Evolutionary conservation across 1,140 invertebrate species (phyloP).

Genomic region (Dufourea novaeangliae): DNA sequence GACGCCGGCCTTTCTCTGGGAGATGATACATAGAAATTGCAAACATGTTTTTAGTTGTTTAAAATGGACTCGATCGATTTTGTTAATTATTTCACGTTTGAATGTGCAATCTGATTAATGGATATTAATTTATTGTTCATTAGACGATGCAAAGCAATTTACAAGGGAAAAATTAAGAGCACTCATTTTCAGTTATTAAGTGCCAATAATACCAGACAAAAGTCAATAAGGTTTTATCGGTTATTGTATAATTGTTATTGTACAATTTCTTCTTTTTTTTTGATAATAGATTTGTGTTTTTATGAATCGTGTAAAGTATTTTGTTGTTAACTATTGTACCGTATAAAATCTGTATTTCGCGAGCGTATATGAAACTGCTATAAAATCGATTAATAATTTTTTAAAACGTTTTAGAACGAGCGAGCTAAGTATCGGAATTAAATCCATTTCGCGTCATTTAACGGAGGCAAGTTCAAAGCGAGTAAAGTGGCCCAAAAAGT

Average conservation of each 20-base stretch:
- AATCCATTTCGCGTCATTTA: constrained; percentile 20
- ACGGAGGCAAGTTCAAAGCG: constrained; percentile 42
- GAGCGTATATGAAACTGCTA: too few relatives aligned
- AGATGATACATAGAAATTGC: neutral
- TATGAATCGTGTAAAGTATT: too few relatives aligned
- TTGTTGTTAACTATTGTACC: too few relatives aligned
- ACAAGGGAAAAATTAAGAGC: too few relatives aligned
- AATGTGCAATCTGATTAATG: neutral
- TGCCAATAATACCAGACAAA: too few relatives aligned
- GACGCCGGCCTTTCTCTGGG: neutral
- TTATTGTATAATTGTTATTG: too few relatives aligned
- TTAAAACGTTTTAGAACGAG: constrained; percentile 24
- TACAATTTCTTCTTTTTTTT: too few relatives aligned
- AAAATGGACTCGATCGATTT: neutral
- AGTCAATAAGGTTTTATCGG: too few relatives aligned
- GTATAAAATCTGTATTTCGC: neutral
- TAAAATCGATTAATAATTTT: constrained; percentile 30
- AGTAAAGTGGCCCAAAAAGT: constrained; percentile 29
- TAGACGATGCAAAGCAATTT: neutral
- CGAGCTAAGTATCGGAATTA: constrained; percentile 36
- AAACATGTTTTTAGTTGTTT: constrained; percentile 2
- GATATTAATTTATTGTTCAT: constrained; percentile 1
- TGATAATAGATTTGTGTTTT: too few relatives aligned
- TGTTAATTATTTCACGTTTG: neutral
- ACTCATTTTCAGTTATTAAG: too few relatives aligned